Evolutionary conservation across 2,888 invertebrate species (phyloP), one percentile per base, ranked within the genome.

Genomic region (Meganola albula): DNA sequence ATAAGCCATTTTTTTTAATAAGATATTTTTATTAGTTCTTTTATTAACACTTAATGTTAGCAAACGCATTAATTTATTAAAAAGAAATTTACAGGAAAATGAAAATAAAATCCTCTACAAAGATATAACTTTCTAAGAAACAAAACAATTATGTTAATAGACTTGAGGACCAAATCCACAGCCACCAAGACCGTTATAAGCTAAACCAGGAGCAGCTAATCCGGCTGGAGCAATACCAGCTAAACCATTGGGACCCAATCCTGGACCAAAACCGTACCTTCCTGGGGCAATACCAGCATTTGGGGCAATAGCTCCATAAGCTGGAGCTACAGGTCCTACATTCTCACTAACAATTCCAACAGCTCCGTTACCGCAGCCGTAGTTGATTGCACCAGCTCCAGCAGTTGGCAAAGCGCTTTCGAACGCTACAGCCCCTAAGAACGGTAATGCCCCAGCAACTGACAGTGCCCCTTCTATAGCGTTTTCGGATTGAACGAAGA

Each of bases 401-500:
- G 16, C 11, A 10, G 44, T 29, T 1, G 23, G 20, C 16, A 44
- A 8, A 0, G 23, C 1, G 1, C 44, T 34, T 4, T 44, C 44
- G 8, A 44, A 10, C 16, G 1, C 23, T 32, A 30, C 27, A 2
- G 34, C 34, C 2, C 45, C 30, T 1, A 45, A 34, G 4, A 45
- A 45, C 1, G 45, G 45, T 10, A 45, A 8, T 10, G 37, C 37
- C 4, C 45, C 45, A 31, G 5, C 27, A 2, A 40, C 30, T 0
- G 11, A 32, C 12, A 44, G n/a, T 23, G 18, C 30, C 8, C 47
- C 47, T n/a, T 48, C 37, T 7, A 31, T 43, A 2, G 20, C 12
- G 29, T 48, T 44, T 1, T 48, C 48, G 4, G 48, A 48, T 3
- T 31, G 10, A 1, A 48, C 6, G 1, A 33, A 22, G 3, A 68